Base-by-base conservation (phyloP, 2,797 vertebrate genomes). In the Dendrocincla tyrannina region DNA sequence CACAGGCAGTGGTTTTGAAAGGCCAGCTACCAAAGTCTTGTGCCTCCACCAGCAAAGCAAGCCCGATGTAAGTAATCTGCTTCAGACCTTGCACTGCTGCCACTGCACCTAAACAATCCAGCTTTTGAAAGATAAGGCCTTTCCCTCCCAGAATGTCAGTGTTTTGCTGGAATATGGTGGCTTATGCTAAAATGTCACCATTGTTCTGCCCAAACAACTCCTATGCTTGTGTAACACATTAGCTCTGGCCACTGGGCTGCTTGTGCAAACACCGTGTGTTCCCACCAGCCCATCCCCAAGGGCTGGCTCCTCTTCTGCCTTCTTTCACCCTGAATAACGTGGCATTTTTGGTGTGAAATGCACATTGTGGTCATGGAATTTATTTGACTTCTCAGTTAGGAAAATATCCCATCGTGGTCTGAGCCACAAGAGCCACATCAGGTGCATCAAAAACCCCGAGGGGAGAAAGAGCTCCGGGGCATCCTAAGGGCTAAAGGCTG, bases 361-460 rank as follows among this genome's bases (percentile, higher is more conserved):
- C 12, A 50, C 15, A 0, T 18, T 3, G 17, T 28, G 27, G 5
- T 25, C 41, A 5, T 2, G 2, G 46, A 33, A 30, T 56, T 81
- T 12, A 12, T 24, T 9, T n/a, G 42, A 30, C 35, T 83, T n/a
- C 37, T 44, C 13, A 3, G 9, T 4, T 1, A 53, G 73, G 79
- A 60, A 86, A 91, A 85, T 1, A 25, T 1, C 80, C 37, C 7
- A 0, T 35, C 4, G 0, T 7, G 49, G 7, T 23, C n/a, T n/a
- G 53, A 79, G 67, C 52, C 24, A 3, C 39, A 2, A 35, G 46
- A 24, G 5, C 52, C 33, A 55, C 0, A 0, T 53, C 84, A 42
- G 1, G 0, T 13, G n/a, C 0, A 0, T 9, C 22, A 50, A 67
- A 83, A 84, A 4, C 32, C 42, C 62, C 1, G 0, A 35, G 50